Conservation (phyloP, 2,888 invertebrate genomes). For the Smittia sp. region DNA sequence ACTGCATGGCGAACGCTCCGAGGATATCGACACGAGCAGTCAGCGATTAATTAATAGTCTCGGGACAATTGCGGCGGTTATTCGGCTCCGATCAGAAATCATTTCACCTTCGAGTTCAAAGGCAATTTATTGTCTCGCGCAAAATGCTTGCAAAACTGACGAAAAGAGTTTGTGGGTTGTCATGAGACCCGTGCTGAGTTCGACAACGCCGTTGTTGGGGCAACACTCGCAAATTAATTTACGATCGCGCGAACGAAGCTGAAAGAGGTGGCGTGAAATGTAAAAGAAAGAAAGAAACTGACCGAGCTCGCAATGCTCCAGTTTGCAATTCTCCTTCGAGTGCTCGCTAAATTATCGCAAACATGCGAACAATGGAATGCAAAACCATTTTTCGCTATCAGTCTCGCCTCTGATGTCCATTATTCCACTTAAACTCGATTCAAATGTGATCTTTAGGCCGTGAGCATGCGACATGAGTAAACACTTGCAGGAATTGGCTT, state of each 20-base stretch:
- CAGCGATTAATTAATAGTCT: not conserved
- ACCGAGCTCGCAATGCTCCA: constrained; percentile 3
- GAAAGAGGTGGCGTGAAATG: no score
- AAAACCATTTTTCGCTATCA: no score
- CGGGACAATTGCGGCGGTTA: not conserved
- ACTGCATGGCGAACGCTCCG: not conserved
- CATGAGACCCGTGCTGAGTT: not conserved
- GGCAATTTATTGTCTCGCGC: not conserved
- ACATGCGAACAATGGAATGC: no score
- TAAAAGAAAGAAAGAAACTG: not conserved
- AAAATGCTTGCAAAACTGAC: not conserved
- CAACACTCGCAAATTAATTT: no score
- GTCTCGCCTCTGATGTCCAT: no score
- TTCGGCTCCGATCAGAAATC: not conserved
- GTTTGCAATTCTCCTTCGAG: constrained; percentile 8
- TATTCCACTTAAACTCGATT: no score
- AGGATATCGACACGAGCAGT: not conserved
- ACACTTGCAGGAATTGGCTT: no score
- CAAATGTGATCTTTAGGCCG: no score
- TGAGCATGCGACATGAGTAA: no score
- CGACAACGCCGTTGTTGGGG: no score
- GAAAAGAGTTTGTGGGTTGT: not conserved
- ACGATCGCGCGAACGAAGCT: not conserved
- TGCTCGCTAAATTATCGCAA: no score
- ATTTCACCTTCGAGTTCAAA: constrained; percentile 7